Conservation (phyloP, 2,888 invertebrate species). For the Lasioglossum oenotherae region DNA sequence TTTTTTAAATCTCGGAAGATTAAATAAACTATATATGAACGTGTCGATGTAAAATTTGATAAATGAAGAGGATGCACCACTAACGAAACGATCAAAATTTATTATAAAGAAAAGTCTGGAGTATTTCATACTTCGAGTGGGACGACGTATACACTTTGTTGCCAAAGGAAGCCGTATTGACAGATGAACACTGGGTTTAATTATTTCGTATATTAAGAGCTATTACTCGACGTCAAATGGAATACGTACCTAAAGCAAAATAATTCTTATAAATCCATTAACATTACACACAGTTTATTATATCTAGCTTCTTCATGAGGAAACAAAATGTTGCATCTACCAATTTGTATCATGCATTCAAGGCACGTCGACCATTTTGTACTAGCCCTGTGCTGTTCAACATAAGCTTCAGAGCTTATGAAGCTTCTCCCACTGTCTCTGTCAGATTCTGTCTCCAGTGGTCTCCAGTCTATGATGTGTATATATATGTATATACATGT, state of each 20-base stretch:
- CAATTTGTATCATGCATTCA: conserved; percentile 67
- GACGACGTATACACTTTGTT: conserved; percentile 73
- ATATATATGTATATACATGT: too few species aligned
- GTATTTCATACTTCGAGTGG: conserved; percentile 58
- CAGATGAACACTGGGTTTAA: conserved; percentile 68
- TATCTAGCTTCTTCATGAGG: conserved; percentile 51
- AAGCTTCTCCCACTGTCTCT: conserved; percentile 10
- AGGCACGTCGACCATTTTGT: conserved; percentile 80
- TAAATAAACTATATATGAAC: neutral
- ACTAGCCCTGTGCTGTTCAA: conserved; percentile 51
- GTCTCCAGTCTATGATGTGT: conserved; percentile 3
- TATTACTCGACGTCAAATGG: conserved; percentile 13
- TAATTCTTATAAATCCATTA: conserved; percentile 62
- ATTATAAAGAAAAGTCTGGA: conserved; percentile 26
- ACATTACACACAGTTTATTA: conserved; percentile 47
- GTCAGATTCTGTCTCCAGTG: neutral
- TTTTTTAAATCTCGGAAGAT: neutral
- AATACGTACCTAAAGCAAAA: conserved; percentile 61
- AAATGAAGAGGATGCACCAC: neutral
- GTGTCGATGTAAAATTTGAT: neutral
- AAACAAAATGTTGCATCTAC: conserved; percentile 55
- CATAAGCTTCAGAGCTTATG: conserved; percentile 17
- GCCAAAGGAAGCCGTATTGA: conserved; percentile 78
- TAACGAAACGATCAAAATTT: neutral
- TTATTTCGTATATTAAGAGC: conserved; percentile 33